Evolutionary conservation across 2,113 vertebrate genomes (phyloP).

Genomic region (Etheostoma spectabile): DNA sequence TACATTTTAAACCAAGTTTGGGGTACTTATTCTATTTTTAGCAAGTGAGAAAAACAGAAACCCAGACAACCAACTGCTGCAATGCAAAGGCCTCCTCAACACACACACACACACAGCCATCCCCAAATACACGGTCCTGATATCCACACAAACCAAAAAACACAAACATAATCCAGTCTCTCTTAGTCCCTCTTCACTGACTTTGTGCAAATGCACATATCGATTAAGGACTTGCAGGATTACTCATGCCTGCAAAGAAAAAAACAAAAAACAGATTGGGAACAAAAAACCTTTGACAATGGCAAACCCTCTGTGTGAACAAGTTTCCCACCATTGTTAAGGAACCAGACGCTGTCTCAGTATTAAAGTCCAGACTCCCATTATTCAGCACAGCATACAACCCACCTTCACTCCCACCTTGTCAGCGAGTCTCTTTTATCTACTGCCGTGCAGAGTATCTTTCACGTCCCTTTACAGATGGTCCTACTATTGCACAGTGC

Average conservation of each 20-base stretch:
- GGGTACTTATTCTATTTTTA: slow-evolving; percentile 12
- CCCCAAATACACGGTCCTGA: slow-evolving; percentile 19
- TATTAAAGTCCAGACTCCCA: slow-evolving; percentile 69
- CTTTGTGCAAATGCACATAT: slow-evolving; percentile 48
- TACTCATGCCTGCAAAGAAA: slow-evolving; percentile 26
- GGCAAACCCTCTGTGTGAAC: slow-evolving; percentile 11
- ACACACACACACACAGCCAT: neutral
- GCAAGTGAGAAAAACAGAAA: neutral
- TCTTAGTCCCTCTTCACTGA: slow-evolving; percentile 6
- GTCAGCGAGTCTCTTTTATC: slow-evolving; percentile 70
- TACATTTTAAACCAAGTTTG: slow-evolving; percentile 23
- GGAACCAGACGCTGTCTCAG: slow-evolving; percentile 51
- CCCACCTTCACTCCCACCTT: slow-evolving; percentile 74
- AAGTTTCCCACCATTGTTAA: slow-evolving; percentile 36
- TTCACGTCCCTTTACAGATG: slow-evolving; percentile 57
- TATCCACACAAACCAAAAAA: slow-evolving; percentile 27
- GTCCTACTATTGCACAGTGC: slow-evolving; percentile 29
- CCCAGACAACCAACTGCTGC: neutral
- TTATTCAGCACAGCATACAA: slow-evolving; percentile 52
- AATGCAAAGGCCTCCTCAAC: slow-evolving; percentile 3
- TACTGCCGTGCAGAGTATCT: slow-evolving; percentile 54
- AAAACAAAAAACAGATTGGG: slow-evolving; percentile 14
- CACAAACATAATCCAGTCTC: slow-evolving; percentile 21
- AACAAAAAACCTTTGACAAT: slow-evolving; percentile 46
- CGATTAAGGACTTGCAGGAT: slow-evolving; percentile 53